A percentile compares a stretch with the other conserved stretches of the same genome.
Conservation (phyloP, 2,888 invertebrate genomes). For the Apamea epomidion region DNA sequence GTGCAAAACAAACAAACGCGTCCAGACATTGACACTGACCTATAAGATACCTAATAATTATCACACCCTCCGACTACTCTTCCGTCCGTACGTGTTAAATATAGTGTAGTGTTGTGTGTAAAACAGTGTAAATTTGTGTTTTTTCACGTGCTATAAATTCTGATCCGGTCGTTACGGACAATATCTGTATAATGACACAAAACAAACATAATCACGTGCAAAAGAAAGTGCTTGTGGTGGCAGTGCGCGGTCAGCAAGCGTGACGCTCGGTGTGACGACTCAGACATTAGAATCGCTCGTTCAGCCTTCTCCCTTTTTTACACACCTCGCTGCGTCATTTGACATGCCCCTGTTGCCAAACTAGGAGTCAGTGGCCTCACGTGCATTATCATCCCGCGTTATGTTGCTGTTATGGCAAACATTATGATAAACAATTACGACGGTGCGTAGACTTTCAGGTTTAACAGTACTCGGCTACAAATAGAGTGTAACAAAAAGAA, state of each 20-base stretch:
- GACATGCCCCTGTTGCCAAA: slow-evolving; percentile 77
- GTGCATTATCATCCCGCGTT: slow-evolving; percentile 52
- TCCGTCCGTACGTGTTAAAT: slow-evolving; percentile 57
- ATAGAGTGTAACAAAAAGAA: slow-evolving; percentile 88
- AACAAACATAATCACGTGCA: slow-evolving; percentile 83
- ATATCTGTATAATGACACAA: slow-evolving; percentile 65
- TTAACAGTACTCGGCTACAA: slow-evolving; percentile 75
- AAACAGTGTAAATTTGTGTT: slow-evolving; percentile 41
- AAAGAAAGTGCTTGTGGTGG: slow-evolving; percentile 86
- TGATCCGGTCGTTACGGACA: slow-evolving; percentile 41
- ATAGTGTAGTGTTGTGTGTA: slow-evolving; percentile 30
- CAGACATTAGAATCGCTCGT: slow-evolving; percentile 79
- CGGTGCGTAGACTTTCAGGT: slow-evolving; percentile 71
- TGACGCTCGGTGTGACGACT: slow-evolving; percentile 82
- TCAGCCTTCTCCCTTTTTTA: slow-evolving; percentile 82
- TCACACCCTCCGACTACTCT: slow-evolving; percentile 60
- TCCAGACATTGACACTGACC: slow-evolving; percentile 83
- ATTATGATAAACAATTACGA: slow-evolving; percentile 61
- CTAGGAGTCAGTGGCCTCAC: slow-evolving; percentile 74
- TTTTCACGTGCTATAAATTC: slow-evolving; percentile 41
- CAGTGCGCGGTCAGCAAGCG: slow-evolving; percentile 79
- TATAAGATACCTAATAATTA: slow-evolving; percentile 69
- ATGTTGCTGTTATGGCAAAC: slow-evolving; percentile 43
- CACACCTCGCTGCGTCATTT: slow-evolving; percentile 82
- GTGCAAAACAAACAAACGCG: slow-evolving; percentile 86